Evolutionary conservation across 2,113 vertebrate genomes (phyloP).

Genomic region (Chauna torquata): DNA sequence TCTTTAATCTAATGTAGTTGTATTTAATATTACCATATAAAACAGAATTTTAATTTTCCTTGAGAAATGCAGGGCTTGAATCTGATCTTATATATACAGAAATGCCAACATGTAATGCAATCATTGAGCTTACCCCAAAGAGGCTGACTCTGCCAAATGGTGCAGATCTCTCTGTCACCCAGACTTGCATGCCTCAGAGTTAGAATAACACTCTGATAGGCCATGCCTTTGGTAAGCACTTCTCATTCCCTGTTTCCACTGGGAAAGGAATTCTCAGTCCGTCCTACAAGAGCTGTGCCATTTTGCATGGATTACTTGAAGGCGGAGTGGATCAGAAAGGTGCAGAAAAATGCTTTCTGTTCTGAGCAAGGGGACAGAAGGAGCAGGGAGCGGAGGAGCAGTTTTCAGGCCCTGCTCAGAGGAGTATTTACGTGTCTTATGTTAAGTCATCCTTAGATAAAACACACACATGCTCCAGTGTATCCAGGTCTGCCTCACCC

Average conservation of each 20-base stretch:
- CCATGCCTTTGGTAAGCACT: neutral
- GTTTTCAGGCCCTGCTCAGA: neutral
- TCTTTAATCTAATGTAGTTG: conserved; percentile 33
- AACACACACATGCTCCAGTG: neutral
- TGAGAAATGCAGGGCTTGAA: neutral
- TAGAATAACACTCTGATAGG: neutral
- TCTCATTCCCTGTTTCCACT: neutral
- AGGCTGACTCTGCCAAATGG: neutral
- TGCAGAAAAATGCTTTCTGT: neutral
- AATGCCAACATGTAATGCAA: neutral
- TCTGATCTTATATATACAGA: neutral
- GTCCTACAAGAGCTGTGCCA: rapidly evolving
- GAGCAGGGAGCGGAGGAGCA: neutral
- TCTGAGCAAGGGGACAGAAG: neutral
- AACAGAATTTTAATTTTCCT: conserved; percentile 49
- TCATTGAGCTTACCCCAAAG: neutral
- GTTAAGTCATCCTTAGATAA: neutral
- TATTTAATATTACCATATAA: conserved; percentile 45
- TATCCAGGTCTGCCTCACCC: neutral
- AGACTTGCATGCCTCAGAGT: neutral
- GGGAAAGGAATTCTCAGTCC: neutral
- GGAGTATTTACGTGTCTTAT: neutral
- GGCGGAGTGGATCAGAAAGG: neutral
- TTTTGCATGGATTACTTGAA: neutral
- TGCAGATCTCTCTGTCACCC: neutral